A percentile compares a stretch with the other conserved stretches of the same genome.
These are phyloP conservation scores for Drosophila melanica DNA, from an alignment of 1,140 invertebrate species.

Conservation along the genomic window DNA sequence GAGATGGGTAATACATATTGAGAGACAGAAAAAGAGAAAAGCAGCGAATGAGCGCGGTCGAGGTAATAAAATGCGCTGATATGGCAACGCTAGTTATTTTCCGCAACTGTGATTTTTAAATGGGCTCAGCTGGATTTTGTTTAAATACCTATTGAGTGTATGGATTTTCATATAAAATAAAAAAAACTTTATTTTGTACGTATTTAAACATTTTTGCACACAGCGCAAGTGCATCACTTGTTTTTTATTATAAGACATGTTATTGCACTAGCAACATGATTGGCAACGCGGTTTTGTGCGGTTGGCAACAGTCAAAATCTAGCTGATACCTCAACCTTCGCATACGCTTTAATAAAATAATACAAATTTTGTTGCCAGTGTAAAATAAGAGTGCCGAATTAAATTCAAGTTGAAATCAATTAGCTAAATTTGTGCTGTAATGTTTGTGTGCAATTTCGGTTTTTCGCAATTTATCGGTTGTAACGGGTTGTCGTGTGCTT, in stretches of 20 bases:
- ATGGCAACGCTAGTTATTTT: background rate
- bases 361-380: background rate
- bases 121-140: too few relatives aligned
- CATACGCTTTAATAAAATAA: background rate
- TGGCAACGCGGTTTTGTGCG: conserved; percentile 13
- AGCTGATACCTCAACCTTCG: conserved; percentile 17
- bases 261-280: background rate
- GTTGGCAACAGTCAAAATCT: background rate
- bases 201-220: background rate
- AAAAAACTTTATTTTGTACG: background rate
- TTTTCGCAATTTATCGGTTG: background rate
- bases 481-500: conserved; percentile 12
- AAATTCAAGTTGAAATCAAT: background rate
- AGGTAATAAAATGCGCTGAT: background rate
- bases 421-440: conserved; percentile 1
- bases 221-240: background rate
- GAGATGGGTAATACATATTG: background rate
- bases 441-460: background rate
- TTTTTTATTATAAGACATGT: background rate
- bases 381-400: background rate
- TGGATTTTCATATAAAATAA: too few relatives aligned
- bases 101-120: background rate
- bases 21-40: too few relatives aligned
- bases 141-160: too few relatives aligned
- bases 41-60: background rate